Base-by-base conservation (phyloP, 2,797 vertebrate species). In the Trachops cirrhosus region DNA sequence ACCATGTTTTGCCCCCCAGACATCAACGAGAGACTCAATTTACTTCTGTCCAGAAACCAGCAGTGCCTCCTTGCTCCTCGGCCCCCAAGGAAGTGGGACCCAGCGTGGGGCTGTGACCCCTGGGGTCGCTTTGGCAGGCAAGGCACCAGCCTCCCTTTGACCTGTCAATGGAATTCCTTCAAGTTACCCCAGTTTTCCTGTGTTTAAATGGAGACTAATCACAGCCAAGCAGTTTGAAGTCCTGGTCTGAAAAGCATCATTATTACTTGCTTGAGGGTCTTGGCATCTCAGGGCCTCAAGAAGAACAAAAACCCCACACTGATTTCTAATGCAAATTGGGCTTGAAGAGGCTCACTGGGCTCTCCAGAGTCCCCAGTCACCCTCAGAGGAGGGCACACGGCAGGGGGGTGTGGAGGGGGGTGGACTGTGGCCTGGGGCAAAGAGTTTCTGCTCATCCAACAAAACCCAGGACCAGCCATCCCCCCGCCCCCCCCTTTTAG, bases 261-360 rank as follows among this genome's bases (percentile, higher is more conserved):
- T 91, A 96, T 92, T 86, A 70, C 84, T 78, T n/a, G 67, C 96
- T 86, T 0, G 2, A 85, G 89, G 84, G 78, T 86, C 77, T 57
- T n/a, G 77, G 91, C 78, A 89, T 82, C 95, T 93, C 52, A 0
- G 50, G n/a, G 86, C 94, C 71, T 93, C 59, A 22, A 87, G 46
- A 44, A 52, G 62, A 4, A 84, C 37, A 22, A 41, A n/a, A 26
- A 57, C 22, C 18, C 12, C 59, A 62, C 39, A 24, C 19, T 57
- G 93, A 94, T 97, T 97, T 97, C 86, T 88, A 71, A 94, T 97
- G 96, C 96, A 97, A 95, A 97, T 97, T 71, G 94, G 26, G 85
- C 88, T 89, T 94, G 95, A 89, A 94, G 96, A 93, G 79, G 89
- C 32, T 75, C 0, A 0, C 70, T 19, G 44, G 79, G 82, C 44